Evolutionary conservation across 2,888 invertebrate species (phyloP).

Genomic region (Esperia sulphurella): DNA sequence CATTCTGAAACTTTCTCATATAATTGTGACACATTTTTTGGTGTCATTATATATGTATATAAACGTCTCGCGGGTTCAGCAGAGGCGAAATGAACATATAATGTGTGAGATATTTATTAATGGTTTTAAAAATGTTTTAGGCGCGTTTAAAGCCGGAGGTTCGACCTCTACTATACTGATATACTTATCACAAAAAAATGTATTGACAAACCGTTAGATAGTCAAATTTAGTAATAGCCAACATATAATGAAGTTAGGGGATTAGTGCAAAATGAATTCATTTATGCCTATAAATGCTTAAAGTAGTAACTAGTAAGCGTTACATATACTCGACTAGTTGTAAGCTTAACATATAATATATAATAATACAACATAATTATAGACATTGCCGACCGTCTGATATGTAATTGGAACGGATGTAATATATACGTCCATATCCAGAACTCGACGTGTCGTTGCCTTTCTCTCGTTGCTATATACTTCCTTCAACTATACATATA

Average conservation of each 20-base stretch:
- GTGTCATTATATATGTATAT: not conserved
- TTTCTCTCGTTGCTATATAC: constrained; percentile 53
- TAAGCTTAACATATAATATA: constrained; percentile 26
- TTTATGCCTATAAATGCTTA: constrained; percentile 62
- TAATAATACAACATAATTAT: constrained; percentile 10
- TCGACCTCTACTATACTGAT: constrained; percentile 39
- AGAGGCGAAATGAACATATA: too few species aligned
- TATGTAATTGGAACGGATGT: constrained; percentile 17
- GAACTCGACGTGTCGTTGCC: constrained; percentile 44
- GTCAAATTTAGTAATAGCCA: constrained; percentile 65
- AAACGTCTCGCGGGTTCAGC: too few species aligned
- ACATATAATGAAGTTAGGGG: constrained; percentile 51
- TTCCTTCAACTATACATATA: constrained; percentile 52
- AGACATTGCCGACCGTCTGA: constrained; percentile 25
- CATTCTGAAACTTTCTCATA: not conserved
- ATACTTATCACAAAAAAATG: constrained; percentile 45
- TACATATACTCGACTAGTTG: constrained; percentile 46
- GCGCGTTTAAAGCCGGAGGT: constrained; percentile 32
- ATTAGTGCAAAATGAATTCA: constrained; percentile 36
- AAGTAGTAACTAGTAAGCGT: constrained; percentile 39
- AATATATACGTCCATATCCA: constrained; percentile 6
- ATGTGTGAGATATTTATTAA: too few species aligned
- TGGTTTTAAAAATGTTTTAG: constrained; percentile 9
- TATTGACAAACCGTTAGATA: constrained; percentile 60
- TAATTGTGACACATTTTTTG: not conserved